These are phyloP conservation scores for Sebastes goodei DNA, from an alignment of 2,797 vertebrate genomes.

Conservation along the genomic window DNA sequence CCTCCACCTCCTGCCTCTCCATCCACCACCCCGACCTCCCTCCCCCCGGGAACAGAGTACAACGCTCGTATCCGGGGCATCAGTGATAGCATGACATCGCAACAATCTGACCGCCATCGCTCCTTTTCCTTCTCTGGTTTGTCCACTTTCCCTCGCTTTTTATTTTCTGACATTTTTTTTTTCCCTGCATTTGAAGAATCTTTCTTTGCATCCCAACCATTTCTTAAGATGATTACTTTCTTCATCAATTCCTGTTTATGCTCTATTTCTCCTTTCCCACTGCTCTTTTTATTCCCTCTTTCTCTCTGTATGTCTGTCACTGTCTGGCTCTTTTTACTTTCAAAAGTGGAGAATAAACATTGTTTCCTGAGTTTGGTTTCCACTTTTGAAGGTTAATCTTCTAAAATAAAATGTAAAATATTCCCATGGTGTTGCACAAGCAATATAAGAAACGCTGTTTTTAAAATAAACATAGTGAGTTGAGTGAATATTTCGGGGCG, in stretches of 20 bases:
- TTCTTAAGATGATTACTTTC: conserved; percentile 7
- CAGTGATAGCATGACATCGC: conserved; percentile 80
- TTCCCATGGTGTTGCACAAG: background rate
- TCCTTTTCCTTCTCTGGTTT: conserved; percentile 94
- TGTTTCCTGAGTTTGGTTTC: background rate
- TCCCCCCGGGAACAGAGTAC: conserved; percentile 79
- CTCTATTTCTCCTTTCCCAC: background rate
- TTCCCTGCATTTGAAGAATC: conserved; percentile 9
- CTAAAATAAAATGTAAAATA: background rate
- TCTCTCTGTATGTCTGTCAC: background rate
- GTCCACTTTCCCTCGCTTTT: conserved; percentile 78
- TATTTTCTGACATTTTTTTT: conserved; percentile 35
- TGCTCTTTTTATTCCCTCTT: background rate
- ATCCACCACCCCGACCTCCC: conserved; percentile 75
- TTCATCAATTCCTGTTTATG: background rate
- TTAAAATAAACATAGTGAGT: background rate
- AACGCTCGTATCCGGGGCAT: conserved; percentile 87
- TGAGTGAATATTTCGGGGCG: background rate
- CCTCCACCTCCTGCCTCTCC: conserved; percentile 52
- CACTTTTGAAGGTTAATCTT: background rate
- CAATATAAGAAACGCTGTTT: background rate
- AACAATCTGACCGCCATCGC: conserved; percentile 87
- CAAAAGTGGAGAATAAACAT: background rate
- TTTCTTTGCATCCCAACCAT: background rate
- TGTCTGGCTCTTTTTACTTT: background rate